Evolutionary conservation across 2,113 vertebrate species (phyloP).

Genomic region (Uropsilus gracilis): DNA sequence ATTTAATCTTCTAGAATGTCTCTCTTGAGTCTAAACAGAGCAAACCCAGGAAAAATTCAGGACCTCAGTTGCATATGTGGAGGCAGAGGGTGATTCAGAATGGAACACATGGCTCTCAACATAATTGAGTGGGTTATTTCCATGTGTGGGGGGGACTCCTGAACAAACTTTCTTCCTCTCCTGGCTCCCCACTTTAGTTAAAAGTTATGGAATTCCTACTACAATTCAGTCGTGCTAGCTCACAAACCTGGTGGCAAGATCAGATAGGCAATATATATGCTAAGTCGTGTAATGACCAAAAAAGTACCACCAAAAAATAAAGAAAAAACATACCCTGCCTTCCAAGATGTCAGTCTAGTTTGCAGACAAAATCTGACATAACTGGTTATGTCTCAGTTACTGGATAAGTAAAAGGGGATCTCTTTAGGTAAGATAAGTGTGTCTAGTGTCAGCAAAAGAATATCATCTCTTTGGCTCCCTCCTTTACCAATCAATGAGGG

Average conservation of each 20-base stretch:
- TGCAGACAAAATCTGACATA: not conserved
- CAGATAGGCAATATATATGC: not conserved
- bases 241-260: not conserved
- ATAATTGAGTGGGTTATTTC: not conserved
- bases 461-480: not conserved
- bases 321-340: not conserved
- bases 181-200: not conserved
- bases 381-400: not conserved
- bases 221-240: not conserved
- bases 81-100: not conserved
- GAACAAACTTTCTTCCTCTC: not conserved
- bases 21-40: not conserved
- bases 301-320: not conserved
- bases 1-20: not conserved
- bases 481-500: no score
- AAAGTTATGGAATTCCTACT: not conserved
- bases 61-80: not conserved
- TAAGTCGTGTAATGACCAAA: not conserved
- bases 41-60: not conserved
- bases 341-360: conserved; percentile 21
- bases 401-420: not conserved
- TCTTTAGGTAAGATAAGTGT: not conserved
- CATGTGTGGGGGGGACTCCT: not conserved
- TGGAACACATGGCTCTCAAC: not conserved
- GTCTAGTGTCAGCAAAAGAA: not conserved